phyloP scores from a whole-genome alignment of 2,113 vertebrate species.

The Lipophrys pholis region DNA sequence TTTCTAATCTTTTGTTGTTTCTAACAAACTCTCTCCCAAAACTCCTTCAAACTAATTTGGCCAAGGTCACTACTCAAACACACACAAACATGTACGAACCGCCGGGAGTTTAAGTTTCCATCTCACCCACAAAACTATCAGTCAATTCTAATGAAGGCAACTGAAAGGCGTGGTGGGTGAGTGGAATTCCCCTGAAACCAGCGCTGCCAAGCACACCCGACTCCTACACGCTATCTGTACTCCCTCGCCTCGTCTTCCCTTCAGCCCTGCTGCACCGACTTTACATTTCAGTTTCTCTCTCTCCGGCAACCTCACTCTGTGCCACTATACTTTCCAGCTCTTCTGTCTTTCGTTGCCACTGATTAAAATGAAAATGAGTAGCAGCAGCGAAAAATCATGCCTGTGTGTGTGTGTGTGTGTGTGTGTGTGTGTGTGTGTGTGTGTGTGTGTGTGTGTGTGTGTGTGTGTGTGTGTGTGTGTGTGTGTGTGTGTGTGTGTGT shows the following conservation, averaged over 20 bases:
- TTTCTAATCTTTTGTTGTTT: too few species aligned
- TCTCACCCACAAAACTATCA: slow-evolving; percentile 58
- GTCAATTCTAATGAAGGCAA: slow-evolving; percentile 64
- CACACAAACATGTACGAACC: slow-evolving; percentile 2
- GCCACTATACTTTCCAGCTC: slow-evolving; percentile 7
- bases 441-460: slow-evolving; percentile 2
- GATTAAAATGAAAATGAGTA: slow-evolving; percentile 25
- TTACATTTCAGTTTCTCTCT: slow-evolving; percentile 9
- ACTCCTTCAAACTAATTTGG: slow-evolving; percentile 34
- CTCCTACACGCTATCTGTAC: slow-evolving; percentile 33
- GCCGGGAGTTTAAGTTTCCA: slow-evolving; percentile 27
- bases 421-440: slow-evolving; percentile 24
- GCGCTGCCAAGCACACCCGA: slow-evolving; percentile 42
- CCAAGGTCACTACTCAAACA: slow-evolving; percentile 31
- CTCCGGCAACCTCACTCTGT: background rate
- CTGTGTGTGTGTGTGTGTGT: slow-evolving; percentile 1
- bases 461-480: slow-evolving; percentile 10
- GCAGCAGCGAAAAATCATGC: background rate
- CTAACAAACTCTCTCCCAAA: slow-evolving; percentile 3
- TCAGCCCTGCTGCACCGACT: slow-evolving; percentile 59
- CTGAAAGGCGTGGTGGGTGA: slow-evolving; percentile 50
- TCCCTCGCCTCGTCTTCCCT: slow-evolving; percentile 63
- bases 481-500: slow-evolving; percentile 9
- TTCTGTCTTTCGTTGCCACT: slow-evolving; percentile 25
- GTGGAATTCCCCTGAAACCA: slow-evolving; percentile 75